A percentile compares a stretch with the other conserved stretches of the same genome.
phyloP scores from a whole-genome alignment of 2,888 invertebrate species.

The Pecten maximus region DNA sequence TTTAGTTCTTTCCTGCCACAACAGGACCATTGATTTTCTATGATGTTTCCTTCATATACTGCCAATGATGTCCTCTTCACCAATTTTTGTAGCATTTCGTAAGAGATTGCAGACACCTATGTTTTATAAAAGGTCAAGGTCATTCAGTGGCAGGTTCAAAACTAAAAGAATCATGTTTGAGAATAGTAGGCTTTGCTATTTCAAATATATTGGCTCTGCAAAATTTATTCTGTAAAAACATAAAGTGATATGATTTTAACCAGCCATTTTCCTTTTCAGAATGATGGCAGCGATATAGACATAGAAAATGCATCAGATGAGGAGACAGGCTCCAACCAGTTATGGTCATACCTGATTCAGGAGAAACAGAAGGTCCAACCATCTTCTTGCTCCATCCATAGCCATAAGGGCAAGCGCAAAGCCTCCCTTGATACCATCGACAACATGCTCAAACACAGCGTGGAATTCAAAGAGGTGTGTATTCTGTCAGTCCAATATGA shows the following conservation, averaged over 20 bases:
- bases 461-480: slow-evolving; percentile 50
- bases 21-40: no score
- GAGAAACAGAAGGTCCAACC: slow-evolving; percentile 33
- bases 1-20: no score
- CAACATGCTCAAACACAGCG: slow-evolving; percentile 28
- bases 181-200: no score
- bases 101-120: background rate
- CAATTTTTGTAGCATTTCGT: background rate
- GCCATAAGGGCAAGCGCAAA: slow-evolving; percentile 48
- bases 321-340: slow-evolving; percentile 10
- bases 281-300: slow-evolving; percentile 16
- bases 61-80: background rate
- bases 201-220: no score
- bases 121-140: background rate
- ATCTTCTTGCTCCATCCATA: background rate
- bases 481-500: no score
- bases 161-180: background rate
- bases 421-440: slow-evolving; percentile 42
- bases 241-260: background rate
- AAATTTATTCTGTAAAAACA: no score
- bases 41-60: no score
- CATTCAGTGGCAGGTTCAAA: background rate
- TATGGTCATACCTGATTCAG: no score
- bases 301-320: background rate
- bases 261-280: slow-evolving; percentile 11